Evolutionary conservation across 2,113 vertebrate species (phyloP), one percentile per base, ranked within the genome.

Genomic region (Larimichthys polyactis): DNA sequence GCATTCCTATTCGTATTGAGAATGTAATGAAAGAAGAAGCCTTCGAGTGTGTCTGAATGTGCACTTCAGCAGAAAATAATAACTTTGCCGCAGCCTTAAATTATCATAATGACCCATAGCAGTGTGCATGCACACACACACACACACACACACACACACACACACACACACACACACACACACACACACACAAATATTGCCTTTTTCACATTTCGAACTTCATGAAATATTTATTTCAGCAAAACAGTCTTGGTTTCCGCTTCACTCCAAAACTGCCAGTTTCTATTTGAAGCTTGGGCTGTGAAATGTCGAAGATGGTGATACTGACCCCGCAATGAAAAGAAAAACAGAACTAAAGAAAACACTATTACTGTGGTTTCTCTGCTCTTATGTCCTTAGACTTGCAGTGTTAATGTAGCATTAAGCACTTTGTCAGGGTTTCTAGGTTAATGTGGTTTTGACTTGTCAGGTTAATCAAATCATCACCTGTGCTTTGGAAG

Each of bases 1-100:
- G 85, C 79, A 83, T 90, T 88, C 79, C 82, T 88, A 51, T 69
- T 80, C 72, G 87, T 84, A 87, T 71, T 90, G 76, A 69, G 80
- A 75, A 77, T 74, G 66, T 86, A 80, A 77, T 86, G 85, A 87
- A 89, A 90, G 76, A 89, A 78, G 80, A 87, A 43, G 52, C 71
- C 69, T 84, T 79, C 63, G 46, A 79, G 73, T 71, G 62, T 77
- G 90, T 78, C 63, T 86, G 80, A 89, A 92, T 91, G 55, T 83
- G 87, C 91, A 88, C 78, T 78, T 91, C 88, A 92, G 92, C 91
- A 90, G 81, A 91, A 93, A 90, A 89, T 83, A 84, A 91, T 79
- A 90, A 86, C 75, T 87, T 71, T 46, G 46, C 84, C 64, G 22
- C 82, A 78, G 87, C 81, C 79, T 80, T 62, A 75, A 86, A 90